Percentiles rank a stretch among this genome's conserved stretches.
These are phyloP conservation scores for Calliphora vicina DNA, from an alignment of 1,140 invertebrate species.

Conservation along the genomic window DNA sequence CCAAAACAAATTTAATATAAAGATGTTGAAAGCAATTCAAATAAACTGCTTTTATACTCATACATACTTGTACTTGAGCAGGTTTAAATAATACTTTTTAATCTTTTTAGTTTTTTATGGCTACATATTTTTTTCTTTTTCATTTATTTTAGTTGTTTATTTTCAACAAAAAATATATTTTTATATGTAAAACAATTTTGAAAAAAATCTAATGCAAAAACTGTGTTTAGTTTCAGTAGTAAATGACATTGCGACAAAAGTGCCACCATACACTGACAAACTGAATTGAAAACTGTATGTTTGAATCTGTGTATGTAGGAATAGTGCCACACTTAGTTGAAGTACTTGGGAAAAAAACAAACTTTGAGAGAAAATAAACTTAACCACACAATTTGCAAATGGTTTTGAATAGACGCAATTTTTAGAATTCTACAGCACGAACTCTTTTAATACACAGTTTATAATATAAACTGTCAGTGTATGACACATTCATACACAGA, in stretches of 20 bases:
- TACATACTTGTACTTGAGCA: too few species aligned
- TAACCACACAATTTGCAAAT: conserved; percentile 31
- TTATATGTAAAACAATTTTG: background rate
- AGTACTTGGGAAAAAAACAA: background rate
- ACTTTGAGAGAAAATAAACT: background rate
- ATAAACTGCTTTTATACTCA: too few species aligned
- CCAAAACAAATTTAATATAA: too few species aligned
- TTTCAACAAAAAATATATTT: background rate
- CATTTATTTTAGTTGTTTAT: too few species aligned
- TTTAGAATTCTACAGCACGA: conserved; percentile 11
- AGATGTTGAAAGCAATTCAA: too few species aligned
- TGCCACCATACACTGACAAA: background rate
- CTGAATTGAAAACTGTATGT: too few species aligned
- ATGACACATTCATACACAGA: background rate
- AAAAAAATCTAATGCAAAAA: background rate
- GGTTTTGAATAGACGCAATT: conserved; percentile 27
- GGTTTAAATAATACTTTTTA: background rate
- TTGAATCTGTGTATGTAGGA: too few species aligned
- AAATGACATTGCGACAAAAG: conserved; percentile 4
- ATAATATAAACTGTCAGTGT: conserved; percentile 7
- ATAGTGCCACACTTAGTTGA: background rate
- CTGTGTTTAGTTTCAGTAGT: background rate
- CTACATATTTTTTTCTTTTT: background rate
- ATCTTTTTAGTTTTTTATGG: background rate
- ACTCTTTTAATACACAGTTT: background rate